These are phyloP conservation scores for Manis javanica DNA, from an alignment of 2,797 vertebrate species.

Conservation along the genomic window DNA sequence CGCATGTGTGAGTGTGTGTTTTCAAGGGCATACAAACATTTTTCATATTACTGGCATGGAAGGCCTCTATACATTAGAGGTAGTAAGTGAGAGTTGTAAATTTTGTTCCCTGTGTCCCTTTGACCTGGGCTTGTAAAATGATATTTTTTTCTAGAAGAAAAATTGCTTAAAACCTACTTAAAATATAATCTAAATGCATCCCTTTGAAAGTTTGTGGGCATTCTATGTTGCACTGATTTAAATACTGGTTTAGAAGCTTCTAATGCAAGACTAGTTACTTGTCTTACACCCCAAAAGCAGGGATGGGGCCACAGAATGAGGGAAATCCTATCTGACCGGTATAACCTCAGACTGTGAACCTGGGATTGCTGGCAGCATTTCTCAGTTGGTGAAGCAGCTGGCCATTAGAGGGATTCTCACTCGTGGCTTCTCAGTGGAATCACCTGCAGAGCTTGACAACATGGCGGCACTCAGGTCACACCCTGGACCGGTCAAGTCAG, in stretches of 20 bases:
- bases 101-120: neutral
- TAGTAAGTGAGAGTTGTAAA: neutral
- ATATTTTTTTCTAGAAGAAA: neutral
- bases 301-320: neutral
- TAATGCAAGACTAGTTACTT: neutral
- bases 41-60: constrained; percentile 12
- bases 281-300: neutral
- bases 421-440: neutral
- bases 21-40: neutral
- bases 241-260: neutral
- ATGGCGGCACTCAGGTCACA: neutral
- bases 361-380: neutral
- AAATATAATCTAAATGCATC: constrained; percentile 9
- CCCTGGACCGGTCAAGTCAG: neutral
- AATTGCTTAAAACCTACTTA: constrained; percentile 11
- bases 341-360: neutral
- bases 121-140: neutral
- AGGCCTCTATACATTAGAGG: neutral
- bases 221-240: neutral
- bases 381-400: neutral
- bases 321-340: neutral
- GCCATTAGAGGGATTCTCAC: neutral
- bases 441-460: neutral
- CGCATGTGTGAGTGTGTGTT: neutral
- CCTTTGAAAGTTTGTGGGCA: neutral